Percentiles rank a stretch among this genome's conserved stretches.
These are phyloP conservation scores for Byasa hedistus DNA, from an alignment of 2,888 invertebrate species.

Conservation along the genomic window DNA sequence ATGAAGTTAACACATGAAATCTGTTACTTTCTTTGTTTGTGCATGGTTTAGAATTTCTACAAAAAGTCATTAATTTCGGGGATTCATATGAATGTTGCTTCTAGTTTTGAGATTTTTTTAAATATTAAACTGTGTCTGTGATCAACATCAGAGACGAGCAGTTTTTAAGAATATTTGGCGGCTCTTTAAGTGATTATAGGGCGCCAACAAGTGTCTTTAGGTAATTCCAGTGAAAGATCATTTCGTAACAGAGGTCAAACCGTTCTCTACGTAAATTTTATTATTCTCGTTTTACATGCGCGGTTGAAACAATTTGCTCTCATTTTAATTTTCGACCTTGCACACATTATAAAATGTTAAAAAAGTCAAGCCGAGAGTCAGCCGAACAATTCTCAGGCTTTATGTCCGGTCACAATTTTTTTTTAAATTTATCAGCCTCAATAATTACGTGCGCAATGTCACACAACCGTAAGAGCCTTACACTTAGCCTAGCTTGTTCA, in stretches of 20 bases:
- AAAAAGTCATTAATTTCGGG: too few relatives aligned
- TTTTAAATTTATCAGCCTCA: constrained; percentile 26
- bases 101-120: too few relatives aligned
- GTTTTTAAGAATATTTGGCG: neutral
- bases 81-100: too few relatives aligned
- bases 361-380: constrained; percentile 37
- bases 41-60: too few relatives aligned
- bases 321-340: constrained; percentile 54
- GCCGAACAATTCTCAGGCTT: constrained; percentile 37
- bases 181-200: constrained; percentile 27
- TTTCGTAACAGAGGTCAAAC: constrained; percentile 46
- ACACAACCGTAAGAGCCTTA: constrained; percentile 20
- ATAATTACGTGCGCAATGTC: constrained; percentile 22
- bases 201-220: constrained; percentile 37
- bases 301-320: constrained; percentile 48
- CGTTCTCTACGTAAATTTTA: constrained; percentile 47
- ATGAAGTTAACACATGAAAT: too few relatives aligned
- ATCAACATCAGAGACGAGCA: too few relatives aligned
- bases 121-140: too few relatives aligned
- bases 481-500: constrained; percentile 13
- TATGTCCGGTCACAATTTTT: constrained; percentile 33
- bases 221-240: constrained; percentile 45
- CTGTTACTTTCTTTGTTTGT: too few relatives aligned
- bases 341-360: constrained; percentile 45
- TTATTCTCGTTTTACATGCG: constrained; percentile 41